Evolutionary conservation across 2,113 vertebrate species (phyloP), one percentile per base, ranked within the genome.

Genomic region (Ciconia stormi): DNA sequence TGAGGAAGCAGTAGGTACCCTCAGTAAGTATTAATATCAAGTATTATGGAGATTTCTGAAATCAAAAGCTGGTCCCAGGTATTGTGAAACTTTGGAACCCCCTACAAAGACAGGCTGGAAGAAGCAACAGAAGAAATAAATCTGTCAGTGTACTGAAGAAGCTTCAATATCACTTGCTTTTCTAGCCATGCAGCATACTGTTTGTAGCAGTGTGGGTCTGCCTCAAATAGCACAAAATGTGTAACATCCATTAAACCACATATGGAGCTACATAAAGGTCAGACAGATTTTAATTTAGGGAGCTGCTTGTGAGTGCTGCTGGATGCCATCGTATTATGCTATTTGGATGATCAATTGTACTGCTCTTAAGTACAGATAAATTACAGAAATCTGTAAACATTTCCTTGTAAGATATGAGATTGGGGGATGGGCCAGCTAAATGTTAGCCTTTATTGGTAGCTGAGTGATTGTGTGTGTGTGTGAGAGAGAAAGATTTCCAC

Each of bases 331-430:
- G 3, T 50, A 63, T 92, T 73, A 59, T 94, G 84, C 93, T 94
- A 47, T 90, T 90, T 84, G 93, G 94, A 91, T 96, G 85, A 97
- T 98, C 97, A 97, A 89, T 97, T 90, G 90, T 44, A n/a, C 90
- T 97, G 96, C 95, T 97, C 95, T 94, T 73, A 65, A 96, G 97
- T 92, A 97, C 65, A 97, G 96, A 98, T 98, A 94, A 80, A 93
- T 84, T 84, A 66, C 55, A 61, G 97, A 91, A 88, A 90, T 82
- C 93, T 77, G 77, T 95, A 96, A 98, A 96, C 97, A 97, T 95
- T 97, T 95, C 95, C 92, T 96, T 96, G 77, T 93, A 95, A 91
- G 83, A 92, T 89, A 50, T 38, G 89, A 90, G 65, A 46, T 26
- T 89, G 89, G 77, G 42, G 86, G 56, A 44, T 56, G 65, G 91